These are phyloP conservation scores for Semaprochilodus insignis DNA, from an alignment of 2,797 vertebrate species.

Conservation along the genomic window DNA sequence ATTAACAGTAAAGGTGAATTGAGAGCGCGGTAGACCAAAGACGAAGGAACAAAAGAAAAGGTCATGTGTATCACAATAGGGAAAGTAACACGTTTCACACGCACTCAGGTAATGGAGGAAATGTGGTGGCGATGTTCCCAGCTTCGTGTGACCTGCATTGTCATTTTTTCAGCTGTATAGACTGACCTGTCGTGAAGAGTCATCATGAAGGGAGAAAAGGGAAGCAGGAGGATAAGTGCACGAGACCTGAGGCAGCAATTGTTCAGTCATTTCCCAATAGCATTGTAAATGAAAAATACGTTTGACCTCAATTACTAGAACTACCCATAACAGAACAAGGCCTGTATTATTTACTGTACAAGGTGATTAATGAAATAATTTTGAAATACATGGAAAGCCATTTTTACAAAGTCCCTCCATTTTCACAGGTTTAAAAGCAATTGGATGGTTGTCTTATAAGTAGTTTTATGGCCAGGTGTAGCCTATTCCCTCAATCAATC, in stretches of 20 bases:
- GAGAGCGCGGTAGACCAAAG: slow-evolving; percentile 36
- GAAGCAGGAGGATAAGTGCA: slow-evolving; percentile 13
- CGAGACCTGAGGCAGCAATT: slow-evolving; percentile 12
- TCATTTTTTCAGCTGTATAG: neutral
- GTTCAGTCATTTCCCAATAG: slow-evolving; percentile 14
- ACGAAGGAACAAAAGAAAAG: slow-evolving; percentile 53
- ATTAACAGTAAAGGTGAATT: slow-evolving; percentile 53
- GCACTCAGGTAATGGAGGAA: slow-evolving; percentile 34
- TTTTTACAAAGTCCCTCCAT: too few relatives aligned
- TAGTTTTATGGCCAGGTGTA: too few relatives aligned
- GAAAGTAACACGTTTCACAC: slow-evolving; percentile 12
- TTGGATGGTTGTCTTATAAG: too few relatives aligned
- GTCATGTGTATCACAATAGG: slow-evolving; percentile 44
- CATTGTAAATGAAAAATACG: too few relatives aligned
- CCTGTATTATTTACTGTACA: too few relatives aligned
- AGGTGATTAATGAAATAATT: too few relatives aligned
- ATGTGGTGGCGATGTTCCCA: neutral
- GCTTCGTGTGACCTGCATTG: slow-evolving; percentile 9
- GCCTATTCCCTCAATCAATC: too few relatives aligned
- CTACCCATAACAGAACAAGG: too few relatives aligned
- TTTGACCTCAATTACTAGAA: too few relatives aligned
- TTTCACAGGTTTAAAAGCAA: too few relatives aligned
- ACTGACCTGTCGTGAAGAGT: neutral
- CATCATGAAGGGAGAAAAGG: neutral
- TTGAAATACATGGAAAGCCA: too few relatives aligned